Evolutionary conservation across 2,797 vertebrate species (phyloP).

Genomic region (Valencia hispanica): DNA sequence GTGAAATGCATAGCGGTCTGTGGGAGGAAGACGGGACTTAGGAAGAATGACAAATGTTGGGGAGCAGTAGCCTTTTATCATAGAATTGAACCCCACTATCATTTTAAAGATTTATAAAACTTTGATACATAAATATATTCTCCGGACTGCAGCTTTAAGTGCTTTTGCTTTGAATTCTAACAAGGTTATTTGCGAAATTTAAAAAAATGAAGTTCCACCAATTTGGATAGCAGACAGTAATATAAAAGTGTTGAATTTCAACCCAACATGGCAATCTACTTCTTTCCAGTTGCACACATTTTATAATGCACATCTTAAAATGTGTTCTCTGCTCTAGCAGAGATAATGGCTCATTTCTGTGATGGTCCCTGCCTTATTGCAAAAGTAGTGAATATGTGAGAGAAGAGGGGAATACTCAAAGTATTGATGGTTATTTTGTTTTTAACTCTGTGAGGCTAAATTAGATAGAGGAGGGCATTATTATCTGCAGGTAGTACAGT

Average conservation of each 20-base stretch:
- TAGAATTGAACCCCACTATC: no score
- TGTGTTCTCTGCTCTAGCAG: neutral
- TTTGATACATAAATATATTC: no score
- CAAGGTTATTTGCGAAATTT: neutral
- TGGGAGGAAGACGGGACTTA: no score
- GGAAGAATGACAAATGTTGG: no score
- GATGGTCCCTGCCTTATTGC: neutral
- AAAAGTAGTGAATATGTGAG: neutral
- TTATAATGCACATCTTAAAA: neutral
- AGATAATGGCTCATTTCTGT: constrained; percentile 3
- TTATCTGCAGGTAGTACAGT: neutral
- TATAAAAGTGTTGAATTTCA: neutral
- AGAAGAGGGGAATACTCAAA: neutral
- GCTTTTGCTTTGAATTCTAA: neutral
- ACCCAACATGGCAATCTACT: neutral
- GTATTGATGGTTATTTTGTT: constrained; percentile 4
- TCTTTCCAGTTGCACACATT: no score
- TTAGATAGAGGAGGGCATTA: constrained; percentile 1
- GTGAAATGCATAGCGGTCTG: no score
- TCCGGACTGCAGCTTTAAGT: no score
- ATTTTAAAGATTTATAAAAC: no score
- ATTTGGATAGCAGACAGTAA: neutral
- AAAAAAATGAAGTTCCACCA: neutral
- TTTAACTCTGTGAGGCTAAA: neutral
- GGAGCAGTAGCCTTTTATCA: no score